Base-by-base conservation (phyloP, 2,797 vertebrate genomes). In the Phoeniculus purpureus region DNA sequence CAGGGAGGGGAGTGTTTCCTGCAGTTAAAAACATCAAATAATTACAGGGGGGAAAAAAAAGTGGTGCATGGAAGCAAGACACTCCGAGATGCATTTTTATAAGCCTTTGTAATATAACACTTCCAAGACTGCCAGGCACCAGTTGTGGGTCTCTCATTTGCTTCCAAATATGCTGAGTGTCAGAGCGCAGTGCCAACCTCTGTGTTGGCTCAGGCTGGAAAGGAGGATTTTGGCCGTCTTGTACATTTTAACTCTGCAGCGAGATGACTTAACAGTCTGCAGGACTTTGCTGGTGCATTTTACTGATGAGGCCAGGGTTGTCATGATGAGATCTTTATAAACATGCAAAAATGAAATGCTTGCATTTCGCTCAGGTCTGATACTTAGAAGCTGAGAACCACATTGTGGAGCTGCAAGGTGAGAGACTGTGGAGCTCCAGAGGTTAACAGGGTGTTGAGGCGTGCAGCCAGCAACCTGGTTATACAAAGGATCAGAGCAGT, bases 81-180 rank as follows among this genome's bases (percentile, higher is more conserved):
- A n/a, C 3, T 72, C 34, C 64, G 58, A 85, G 72, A 80, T 55
- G 9, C 26, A 58, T 67, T 82, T 94, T 67, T 77, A 20, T 58
- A 79, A 59, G 23, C 59, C 81, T 83, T 62, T 81, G 51, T 89
- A 87, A 78, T 56, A 78, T 29, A 76, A 27, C 19, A 32, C 45
- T 72, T 91, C 48, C 40, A 91, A 64, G 76, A 64, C 47, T 68
- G 29, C 52, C 55, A 76, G 52, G 60, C 10, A 2, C 70, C 22
- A 8, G 25, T 76, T 70, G 70, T 10, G 5, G 51, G 34, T 89
- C 70, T 59, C 50, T 91, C 52, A 48, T 88, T 93, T 81, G 8
- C 71, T 93, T 90, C 85, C 90, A 87, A 29, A 81, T 65, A 62
- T 12, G 27, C 74, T 88, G 90, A 59, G 62, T 90, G 51, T 89